A percentile compares a stretch with the other conserved stretches of the same genome.
phyloP scores from a whole-genome alignment of 2,797 vertebrate genomes.

The Ptychadena robeensis region DNA sequence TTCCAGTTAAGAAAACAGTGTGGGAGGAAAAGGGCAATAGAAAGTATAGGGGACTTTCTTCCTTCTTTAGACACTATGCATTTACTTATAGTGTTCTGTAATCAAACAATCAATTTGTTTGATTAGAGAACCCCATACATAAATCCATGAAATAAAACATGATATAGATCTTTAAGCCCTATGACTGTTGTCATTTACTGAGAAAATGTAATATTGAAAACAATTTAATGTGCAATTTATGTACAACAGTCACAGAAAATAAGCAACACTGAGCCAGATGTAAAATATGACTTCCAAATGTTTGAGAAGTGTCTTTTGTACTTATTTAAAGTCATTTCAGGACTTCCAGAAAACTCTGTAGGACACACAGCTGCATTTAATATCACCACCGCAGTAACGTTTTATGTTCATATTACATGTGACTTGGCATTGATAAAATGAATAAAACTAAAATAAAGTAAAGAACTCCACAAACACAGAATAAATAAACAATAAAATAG shows the following conservation, averaged over 20 bases:
- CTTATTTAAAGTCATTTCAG: conserved; percentile 28
- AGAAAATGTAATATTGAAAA: background rate
- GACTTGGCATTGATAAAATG: background rate
- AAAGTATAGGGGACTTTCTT: too few relatives aligned
- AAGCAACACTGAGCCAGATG: background rate
- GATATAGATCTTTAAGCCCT: background rate
- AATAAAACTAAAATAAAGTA: background rate
- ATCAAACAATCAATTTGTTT: too few relatives aligned
- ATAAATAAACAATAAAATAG: too few relatives aligned
- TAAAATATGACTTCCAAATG: conserved; percentile 30
- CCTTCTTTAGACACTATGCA: too few relatives aligned
- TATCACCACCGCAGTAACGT: background rate
- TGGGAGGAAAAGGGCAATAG: too few relatives aligned
- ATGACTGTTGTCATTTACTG: background rate
- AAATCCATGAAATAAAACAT: too few relatives aligned
- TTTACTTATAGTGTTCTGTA: background rate
- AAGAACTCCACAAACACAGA: too few relatives aligned
- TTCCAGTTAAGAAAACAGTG: too few relatives aligned
- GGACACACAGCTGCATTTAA: conserved; percentile 5
- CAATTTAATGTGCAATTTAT: background rate
- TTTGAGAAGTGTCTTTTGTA: background rate
- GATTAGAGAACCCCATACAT: too few relatives aligned
- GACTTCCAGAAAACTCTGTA: background rate
- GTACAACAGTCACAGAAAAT: background rate
- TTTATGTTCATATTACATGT: background rate